Evolutionary conservation across 2,797 vertebrate genomes (phyloP).

Genomic region (Ptychobarbus kaznakovi): DNA sequence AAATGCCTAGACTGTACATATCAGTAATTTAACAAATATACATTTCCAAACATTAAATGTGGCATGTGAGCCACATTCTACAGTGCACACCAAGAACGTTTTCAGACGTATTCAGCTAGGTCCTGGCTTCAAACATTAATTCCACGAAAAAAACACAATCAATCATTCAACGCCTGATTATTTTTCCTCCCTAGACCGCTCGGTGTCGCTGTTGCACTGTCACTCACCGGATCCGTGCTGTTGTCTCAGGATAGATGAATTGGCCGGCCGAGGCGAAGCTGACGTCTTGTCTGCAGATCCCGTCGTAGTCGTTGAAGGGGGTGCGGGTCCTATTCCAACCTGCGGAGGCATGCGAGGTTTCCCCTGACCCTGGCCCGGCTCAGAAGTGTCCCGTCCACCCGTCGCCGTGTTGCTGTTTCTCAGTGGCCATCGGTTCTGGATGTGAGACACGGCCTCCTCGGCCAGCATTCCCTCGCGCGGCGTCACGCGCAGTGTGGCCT

Average conservation of each 20-base stretch:
- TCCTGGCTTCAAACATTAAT: too few species aligned
- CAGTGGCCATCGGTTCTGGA: conserved; percentile 85
- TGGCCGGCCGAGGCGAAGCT: conserved; percentile 79
- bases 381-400: conserved; percentile 70
- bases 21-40: background rate
- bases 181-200: conserved; percentile 39
- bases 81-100: background rate
- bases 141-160: background rate
- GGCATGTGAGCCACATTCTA: background rate
- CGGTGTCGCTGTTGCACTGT: conserved; percentile 69
- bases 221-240: conserved; percentile 86
- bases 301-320: conserved; percentile 67
- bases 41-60: too few species aligned
- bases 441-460: conserved; percentile 92
- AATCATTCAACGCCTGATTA: background rate
- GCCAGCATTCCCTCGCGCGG: conserved; percentile 87
- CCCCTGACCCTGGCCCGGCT: conserved; percentile 68
- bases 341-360: conserved; percentile 68
- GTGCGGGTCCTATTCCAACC: conserved; percentile 66
- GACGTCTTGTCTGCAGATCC: conserved; percentile 75
- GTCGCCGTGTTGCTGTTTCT: conserved; percentile 74
- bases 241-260: conserved; percentile 82
- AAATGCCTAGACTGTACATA: background rate
- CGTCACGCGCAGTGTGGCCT: conserved; percentile 83
- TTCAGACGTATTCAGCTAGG: background rate